Percentiles rank a stretch among this genome's conserved stretches.
phyloP scores from a whole-genome alignment of 2,888 invertebrate species.

The Siphlonurus alternatus region DNA sequence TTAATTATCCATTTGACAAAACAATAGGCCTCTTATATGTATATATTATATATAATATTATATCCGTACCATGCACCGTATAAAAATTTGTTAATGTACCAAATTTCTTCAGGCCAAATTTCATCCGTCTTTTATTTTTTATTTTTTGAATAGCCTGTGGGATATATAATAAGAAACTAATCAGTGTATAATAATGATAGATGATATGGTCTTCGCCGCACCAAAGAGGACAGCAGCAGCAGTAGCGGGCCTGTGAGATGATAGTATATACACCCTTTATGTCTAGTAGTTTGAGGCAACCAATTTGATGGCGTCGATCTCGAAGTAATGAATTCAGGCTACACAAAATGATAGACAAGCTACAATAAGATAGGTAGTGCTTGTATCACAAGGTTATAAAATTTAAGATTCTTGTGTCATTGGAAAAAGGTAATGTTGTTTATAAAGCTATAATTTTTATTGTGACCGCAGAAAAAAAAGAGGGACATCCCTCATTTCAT shows the following conservation, averaged over 20 bases:
- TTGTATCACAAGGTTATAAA: too few species aligned
- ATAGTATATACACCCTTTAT: not conserved
- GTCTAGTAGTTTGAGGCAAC: not conserved
- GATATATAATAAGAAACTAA: not conserved
- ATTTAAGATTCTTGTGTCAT: not conserved
- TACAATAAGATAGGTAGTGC: too few species aligned
- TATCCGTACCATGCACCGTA: too few species aligned
- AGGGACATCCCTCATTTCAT: not conserved
- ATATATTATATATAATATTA: too few species aligned
- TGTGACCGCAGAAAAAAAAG: not conserved
- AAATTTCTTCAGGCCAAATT: too few species aligned
- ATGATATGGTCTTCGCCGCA: not conserved
- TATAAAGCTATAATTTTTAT: not conserved
- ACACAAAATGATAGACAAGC: not conserved
- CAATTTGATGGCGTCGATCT: not conserved
- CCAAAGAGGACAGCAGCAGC: too few species aligned
- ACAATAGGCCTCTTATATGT: too few species aligned
- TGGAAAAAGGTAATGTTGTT: not conserved
- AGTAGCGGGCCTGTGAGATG: too few species aligned
- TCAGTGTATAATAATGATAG: not conserved
- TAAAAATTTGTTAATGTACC: too few species aligned
- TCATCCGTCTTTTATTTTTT: too few species aligned
- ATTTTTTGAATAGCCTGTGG: too few species aligned
- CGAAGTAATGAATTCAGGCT: not conserved
- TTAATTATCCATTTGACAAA: too few species aligned